These are phyloP conservation scores for Chelidonichthys spinosus DNA, from an alignment of 2,797 vertebrate genomes.

Conservation along the genomic window DNA sequence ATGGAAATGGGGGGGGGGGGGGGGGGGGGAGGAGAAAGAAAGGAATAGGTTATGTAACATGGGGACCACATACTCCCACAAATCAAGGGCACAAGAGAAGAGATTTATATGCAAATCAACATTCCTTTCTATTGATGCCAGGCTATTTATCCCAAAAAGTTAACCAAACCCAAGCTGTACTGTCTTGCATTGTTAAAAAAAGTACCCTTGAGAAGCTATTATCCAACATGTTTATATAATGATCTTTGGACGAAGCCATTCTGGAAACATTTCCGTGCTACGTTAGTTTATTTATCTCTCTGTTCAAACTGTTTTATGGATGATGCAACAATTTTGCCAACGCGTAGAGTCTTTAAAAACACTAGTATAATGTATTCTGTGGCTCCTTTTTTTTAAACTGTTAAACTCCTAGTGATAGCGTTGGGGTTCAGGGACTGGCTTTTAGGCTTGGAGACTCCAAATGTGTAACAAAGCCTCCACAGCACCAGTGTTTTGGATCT, in stretches of 20 bases:
- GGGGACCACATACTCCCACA: conserved; percentile 51
- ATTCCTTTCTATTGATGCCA: conserved; percentile 51
- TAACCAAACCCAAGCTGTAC: not conserved
- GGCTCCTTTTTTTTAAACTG: not conserved
- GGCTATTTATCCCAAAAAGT: not conserved
- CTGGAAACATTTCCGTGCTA: not conserved
- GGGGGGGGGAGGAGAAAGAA: conserved; percentile 9
- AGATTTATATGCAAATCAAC: conserved; percentile 62
- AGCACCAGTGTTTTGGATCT: not conserved
- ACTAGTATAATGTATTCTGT: not conserved
- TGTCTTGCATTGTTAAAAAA: not conserved
- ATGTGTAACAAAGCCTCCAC: not conserved
- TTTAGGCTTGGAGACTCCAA: not conserved
- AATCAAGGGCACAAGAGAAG: conserved; percentile 21
- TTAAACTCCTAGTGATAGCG: not conserved
- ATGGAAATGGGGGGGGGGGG: not conserved
- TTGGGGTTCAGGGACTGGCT: not conserved
- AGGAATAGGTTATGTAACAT: conserved; percentile 58
- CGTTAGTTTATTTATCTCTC: not conserved
- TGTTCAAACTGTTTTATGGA: not conserved
- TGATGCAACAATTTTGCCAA: not conserved
- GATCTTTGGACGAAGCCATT: not conserved
- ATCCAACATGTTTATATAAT: conserved; percentile 13
- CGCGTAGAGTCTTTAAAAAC: not conserved
- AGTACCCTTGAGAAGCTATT: not conserved